Base-by-base conservation (phyloP, 2,113 vertebrate genomes). In the Garra rufa region DNA sequence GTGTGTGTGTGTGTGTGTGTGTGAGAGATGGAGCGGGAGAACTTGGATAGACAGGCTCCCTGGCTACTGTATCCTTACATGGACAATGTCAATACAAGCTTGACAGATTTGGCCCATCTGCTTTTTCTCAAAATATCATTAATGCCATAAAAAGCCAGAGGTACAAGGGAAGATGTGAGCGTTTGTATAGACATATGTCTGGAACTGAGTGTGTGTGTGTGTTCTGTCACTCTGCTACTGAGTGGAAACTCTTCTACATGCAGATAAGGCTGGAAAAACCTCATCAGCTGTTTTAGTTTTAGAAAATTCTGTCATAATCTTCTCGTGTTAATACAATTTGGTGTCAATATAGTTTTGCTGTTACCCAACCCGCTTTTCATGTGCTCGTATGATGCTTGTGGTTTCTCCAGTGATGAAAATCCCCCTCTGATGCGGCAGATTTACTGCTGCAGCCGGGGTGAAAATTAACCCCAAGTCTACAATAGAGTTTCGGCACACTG, bases 41-140 rank as follows among this genome's bases (percentile, higher is more conserved):
- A 28, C 52, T 61, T 65, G 55, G 87, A 85, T 38, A 76, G 59
- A 69, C 41, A 75, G 57, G 59, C 15, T 28, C 67, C 4, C 81
- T 78, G 74, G 70, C 84, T 83, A 79, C 83, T 81, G 83, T 85
- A 85, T 81, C 81, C 87, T 73, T 85, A 87, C 70, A 89, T 89
- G 85, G 85, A 76, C 63, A 89, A 46, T 74, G 79, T 87, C 76
- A 86, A 85, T 88, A 88, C 30, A 85, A 85, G 70, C 80, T 81
- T 86, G 87, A 86, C 85, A 86, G 87, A 85, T 85, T 73, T 71
- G 14, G 85, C 82, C 85, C 85, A 85, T 89, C 83, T 88, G 88
- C 80, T 85, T 87, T 83, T 73, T 69, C 63, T 88, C 88, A 86
- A 87, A 89, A 88, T 85, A 89, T 89, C 85, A 88, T 85, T 85